A percentile compares a stretch with the other conserved stretches of the same genome.
These are phyloP conservation scores for Microtus montanus DNA, from an alignment of 2,113 vertebrate species.

Conservation along the genomic window DNA sequence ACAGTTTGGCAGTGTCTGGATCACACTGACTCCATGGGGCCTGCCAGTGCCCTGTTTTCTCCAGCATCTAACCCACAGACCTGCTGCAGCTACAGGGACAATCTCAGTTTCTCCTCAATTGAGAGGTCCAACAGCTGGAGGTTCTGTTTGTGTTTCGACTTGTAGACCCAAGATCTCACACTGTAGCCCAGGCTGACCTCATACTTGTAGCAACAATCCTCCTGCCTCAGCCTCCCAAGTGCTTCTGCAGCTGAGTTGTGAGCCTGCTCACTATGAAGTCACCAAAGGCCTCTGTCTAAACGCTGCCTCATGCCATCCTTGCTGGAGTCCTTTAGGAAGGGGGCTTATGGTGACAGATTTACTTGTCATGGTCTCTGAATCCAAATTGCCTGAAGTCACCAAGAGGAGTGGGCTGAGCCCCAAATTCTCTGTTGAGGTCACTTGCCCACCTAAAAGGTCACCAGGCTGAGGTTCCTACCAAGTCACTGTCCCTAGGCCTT, in stretches of 20 bases:
- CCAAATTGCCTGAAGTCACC: constrained; percentile 31
- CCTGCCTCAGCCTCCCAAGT: neutral
- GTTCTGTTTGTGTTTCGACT: neutral
- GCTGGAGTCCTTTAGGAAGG: neutral
- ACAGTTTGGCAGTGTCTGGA: neutral
- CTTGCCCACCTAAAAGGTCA: neutral
- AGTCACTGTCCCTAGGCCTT: neutral
- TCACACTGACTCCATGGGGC: neutral
- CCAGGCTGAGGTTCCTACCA: neutral
- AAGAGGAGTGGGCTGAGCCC: neutral
- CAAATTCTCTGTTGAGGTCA: neutral
- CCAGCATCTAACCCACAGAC: neutral
- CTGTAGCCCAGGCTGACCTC: neutral
- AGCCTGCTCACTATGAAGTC: neutral
- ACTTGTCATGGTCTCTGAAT: neutral
- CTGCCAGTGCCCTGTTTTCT: neutral
- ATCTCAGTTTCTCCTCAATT: neutral
- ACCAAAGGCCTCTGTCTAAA: neutral
- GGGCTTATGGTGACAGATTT: neutral
- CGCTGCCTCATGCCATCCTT: neutral
- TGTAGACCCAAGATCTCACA: neutral
- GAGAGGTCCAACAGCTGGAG: neutral
- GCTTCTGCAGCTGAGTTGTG: neutral
- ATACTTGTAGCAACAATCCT: neutral
- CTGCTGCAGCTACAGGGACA: neutral